phyloP scores from a whole-genome alignment of 2,888 invertebrate species.

The Rapana venosa region DNA sequence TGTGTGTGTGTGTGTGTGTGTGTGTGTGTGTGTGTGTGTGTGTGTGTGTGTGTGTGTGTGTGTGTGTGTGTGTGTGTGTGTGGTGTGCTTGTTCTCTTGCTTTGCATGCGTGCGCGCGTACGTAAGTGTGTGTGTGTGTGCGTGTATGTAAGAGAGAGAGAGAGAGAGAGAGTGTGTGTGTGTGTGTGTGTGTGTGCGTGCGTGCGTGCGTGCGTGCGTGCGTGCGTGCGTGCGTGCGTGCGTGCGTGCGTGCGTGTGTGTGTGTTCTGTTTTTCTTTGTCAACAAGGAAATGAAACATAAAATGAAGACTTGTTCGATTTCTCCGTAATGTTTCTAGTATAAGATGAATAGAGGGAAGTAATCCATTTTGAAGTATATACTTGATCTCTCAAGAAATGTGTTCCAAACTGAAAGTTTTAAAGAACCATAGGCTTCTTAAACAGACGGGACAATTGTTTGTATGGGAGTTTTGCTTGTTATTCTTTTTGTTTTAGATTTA shows the following conservation, averaged over 20 bases:
- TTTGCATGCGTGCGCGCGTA: neutral
- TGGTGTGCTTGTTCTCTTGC: neutral
- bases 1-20: neutral
- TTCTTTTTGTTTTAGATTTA: too few species aligned
- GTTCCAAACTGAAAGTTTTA: too few species aligned
- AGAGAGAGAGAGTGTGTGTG: constrained; percentile 19
- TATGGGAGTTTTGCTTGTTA: too few species aligned
- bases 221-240: neutral
- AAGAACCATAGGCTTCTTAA: too few species aligned
- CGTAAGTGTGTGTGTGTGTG: neutral
- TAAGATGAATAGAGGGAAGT: too few species aligned
- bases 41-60: neutral
- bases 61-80: neutral
- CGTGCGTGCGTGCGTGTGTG: neutral
- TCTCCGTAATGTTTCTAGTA: too few species aligned
- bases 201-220: constrained; percentile 1
- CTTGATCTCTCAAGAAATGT: too few species aligned
- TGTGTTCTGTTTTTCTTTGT: neutral
- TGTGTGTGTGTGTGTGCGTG: constrained; percentile 31
- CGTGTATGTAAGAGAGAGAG: neutral
- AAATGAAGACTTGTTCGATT: too few species aligned
- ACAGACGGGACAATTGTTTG: too few species aligned
- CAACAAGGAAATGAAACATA: too few species aligned
- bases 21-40: neutral
- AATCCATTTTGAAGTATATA: too few species aligned